Base-by-base conservation (phyloP, 2,888 invertebrate genomes). In the Bellardia pandia region DNA sequence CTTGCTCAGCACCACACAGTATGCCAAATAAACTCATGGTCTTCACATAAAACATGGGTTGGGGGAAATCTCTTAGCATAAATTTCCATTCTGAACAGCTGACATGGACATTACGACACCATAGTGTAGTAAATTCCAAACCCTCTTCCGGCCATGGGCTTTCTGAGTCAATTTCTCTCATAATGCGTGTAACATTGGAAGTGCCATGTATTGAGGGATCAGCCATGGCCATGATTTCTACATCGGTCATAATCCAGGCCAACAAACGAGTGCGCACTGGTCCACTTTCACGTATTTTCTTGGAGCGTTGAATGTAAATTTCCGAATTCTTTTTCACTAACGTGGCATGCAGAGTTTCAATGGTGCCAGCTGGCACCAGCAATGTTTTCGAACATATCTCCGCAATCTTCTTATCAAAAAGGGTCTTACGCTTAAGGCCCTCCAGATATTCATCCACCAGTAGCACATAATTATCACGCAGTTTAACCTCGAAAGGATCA, bases 401-500 rank as follows among this genome's bases (percentile, higher is more conserved):
- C 16, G 95, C 95, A 23, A 97, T 97, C 94, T 98, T 98, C 30
- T 97, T 96, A 90, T 98, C 98, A 40, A 99, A 94, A 95, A 98
- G 96, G 81, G 97, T 96, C 86, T 97, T 95, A 30, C 99, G 95
- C 92, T 98, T 98, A 90, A 98, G 95, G 91, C 98, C 97, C 93
- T 99, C 99, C 90, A 97, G 96, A 91, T 98, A 98, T 93, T 99
- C 99, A 91, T 99, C 99, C 91, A 98, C 98, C 68, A 99, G 93
- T 0, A 99, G 94, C 92, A 99, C 99, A 93, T 98, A 99, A 93
- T 99, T 99, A 90, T 99, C 98, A 0, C 99, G 95, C 8, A 99
- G 94, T 91, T 98, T 98, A 3, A 99, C 98, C 94, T 99, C 99
- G 92, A 99, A 99, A 0, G 99, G 99, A 95, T 99, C 99, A 92